Evolutionary conservation across 1,140 invertebrate genomes (phyloP), one percentile per base, ranked within the genome.

Genomic region (Lordiphosa collinella): DNA sequence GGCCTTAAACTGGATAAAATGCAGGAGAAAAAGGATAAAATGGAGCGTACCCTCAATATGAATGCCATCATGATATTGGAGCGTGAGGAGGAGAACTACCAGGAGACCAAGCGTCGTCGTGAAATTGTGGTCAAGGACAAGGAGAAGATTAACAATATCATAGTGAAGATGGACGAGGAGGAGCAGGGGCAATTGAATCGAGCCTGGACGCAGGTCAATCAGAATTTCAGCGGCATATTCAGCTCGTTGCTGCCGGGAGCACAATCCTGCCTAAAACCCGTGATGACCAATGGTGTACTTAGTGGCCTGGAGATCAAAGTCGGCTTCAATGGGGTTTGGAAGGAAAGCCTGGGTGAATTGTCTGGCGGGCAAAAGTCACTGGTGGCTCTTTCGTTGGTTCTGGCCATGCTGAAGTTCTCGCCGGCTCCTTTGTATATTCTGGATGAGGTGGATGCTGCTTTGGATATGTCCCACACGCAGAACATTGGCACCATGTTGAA

Each of bases 341-440:
- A 99, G 90, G 98, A 99, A 64, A 97, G 95, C 8, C 91, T 99
- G 18, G 94, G 93, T 51, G 98, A 99, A 91, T 91, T 99, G 41
- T 99, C 97, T 55, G 98, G 98, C 51, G 98, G 98, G 1, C 97
- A 99, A 90, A 92, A 96, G 68, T 99, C 98, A 2, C 91, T 99
- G 12, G 97, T 99, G 16, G 98, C 98, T 1, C 90, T 99, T 14
- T 99, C 98, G 2, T 92, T 99, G 5, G 98, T 99, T 67, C 91
- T 99, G 59, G 95, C 98, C 16, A 96, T 99, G 94, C 90, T 99
- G 57, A 92, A 97, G 52, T 99, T 98, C 90, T 98, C 98, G 84
- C 98, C 99, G 4, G 99, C 99, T 9, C 99, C 98, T 1, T 91
- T 99, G 8, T 99, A 99, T 87, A 99, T 99, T 89, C 91, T 99